Conservation (phyloP, 2,888 invertebrate species). For the Nowickia ferox region DNA sequence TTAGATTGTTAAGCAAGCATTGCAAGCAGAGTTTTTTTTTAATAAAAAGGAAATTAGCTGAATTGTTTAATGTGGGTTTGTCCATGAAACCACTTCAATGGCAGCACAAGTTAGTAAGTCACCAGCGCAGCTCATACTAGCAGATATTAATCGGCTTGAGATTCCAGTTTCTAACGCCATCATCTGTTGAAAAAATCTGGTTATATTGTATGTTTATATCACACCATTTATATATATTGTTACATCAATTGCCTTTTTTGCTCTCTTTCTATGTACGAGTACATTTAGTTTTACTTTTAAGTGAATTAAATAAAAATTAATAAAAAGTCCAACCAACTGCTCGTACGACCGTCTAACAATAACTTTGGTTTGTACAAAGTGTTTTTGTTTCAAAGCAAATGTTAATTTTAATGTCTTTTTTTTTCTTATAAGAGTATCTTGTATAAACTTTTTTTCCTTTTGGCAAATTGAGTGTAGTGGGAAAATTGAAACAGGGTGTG, state of each 20-base stretch:
- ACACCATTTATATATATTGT: constrained; percentile 19
- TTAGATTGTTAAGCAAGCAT: background rate
- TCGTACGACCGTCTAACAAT: constrained; percentile 26
- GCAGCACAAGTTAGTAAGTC: background rate
- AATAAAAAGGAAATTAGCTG: constrained; percentile 55
- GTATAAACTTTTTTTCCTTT: constrained; percentile 6
- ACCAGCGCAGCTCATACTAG: constrained; percentile 53
- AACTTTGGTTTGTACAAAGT: constrained; percentile 13
- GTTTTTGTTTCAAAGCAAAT: constrained; percentile 28
- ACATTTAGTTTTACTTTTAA: constrained; percentile 22
- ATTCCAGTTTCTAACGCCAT: constrained; percentile 41
- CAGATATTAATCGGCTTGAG: constrained; percentile 61
- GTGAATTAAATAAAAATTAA: constrained; percentile 39
- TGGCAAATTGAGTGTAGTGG: constrained; percentile 50
- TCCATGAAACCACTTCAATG: constrained; percentile 4
- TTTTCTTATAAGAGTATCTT: constrained; percentile 1
- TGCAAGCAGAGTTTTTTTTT: background rate
- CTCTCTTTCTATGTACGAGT: background rate
- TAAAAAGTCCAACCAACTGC: background rate
- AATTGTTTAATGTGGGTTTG: constrained; percentile 55
- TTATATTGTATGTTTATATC: constrained; percentile 7
- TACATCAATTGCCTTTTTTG: constrained; percentile 27
- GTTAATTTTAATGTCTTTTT: constrained; percentile 24
- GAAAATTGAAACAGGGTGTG: constrained; percentile 62
- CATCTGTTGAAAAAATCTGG: constrained; percentile 54